These are phyloP conservation scores for Hyperoplus immaculatus DNA, from an alignment of 2,797 vertebrate genomes.

Conservation along the genomic window DNA sequence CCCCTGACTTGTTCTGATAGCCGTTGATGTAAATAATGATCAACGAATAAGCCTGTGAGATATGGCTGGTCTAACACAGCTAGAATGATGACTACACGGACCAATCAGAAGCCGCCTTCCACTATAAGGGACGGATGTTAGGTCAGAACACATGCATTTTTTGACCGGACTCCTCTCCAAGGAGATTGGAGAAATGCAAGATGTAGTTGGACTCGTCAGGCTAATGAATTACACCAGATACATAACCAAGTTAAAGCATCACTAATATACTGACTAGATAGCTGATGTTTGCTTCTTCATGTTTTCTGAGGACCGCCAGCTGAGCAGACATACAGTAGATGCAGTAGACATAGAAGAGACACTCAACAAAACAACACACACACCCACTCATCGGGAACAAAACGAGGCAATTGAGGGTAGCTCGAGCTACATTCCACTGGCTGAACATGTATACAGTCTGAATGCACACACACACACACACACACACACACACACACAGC, in stretches of 20 bases:
- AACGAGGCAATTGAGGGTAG: conserved; percentile 51
- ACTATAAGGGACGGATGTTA: no score
- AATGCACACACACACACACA: conserved; percentile 9
- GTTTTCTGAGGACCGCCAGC: conserved; percentile 17
- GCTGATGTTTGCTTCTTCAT: conserved; percentile 19
- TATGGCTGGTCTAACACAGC: no score
- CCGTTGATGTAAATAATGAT: no score
- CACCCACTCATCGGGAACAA: conserved; percentile 35
- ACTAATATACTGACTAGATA: conserved; percentile 14
- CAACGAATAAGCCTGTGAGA: no score
- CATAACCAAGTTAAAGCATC: neutral
- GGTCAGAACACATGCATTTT: no score
- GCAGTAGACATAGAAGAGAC: conserved; percentile 53
- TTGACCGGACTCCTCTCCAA: no score
- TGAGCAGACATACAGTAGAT: conserved; percentile 17
- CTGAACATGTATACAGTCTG: conserved; percentile 37
- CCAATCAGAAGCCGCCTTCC: no score
- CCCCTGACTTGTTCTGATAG: no score
- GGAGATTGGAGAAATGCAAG: no score
- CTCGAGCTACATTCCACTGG: conserved; percentile 32
- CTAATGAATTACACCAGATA: neutral
- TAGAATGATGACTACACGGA: no score
- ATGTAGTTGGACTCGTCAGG: no score
- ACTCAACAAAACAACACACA: conserved; percentile 47
- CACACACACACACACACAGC: conserved; percentile 9